These are phyloP conservation scores for Chloroclysta siterata DNA, from an alignment of 2,888 invertebrate species.

Conservation along the genomic window DNA sequence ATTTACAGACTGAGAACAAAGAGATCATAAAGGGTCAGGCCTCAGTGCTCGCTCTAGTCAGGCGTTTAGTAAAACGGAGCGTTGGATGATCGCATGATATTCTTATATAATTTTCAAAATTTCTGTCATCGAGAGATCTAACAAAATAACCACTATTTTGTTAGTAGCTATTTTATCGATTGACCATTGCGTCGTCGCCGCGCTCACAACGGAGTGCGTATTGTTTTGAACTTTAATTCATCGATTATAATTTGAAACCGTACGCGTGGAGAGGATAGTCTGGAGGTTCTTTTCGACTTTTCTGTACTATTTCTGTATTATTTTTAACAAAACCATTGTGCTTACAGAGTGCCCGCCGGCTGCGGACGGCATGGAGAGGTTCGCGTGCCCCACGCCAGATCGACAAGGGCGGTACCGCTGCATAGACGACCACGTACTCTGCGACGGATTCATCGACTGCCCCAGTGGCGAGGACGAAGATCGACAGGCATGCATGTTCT, in stretches of 20 bases:
- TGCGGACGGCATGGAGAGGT: constrained; percentile 96
- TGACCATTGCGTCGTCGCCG: no score
- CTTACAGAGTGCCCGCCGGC: constrained; percentile 95
- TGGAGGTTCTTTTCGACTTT: no score
- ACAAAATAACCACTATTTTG: no score
- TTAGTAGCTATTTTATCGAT: no score
- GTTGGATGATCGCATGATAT: background rate
- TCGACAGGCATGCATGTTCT: constrained; percentile 97
- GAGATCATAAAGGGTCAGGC: background rate
- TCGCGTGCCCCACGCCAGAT: constrained; percentile 97
- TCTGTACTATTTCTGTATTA: background rate
- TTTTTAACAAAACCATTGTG: constrained; percentile 14
- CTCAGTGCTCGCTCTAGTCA: background rate
- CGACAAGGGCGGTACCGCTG: constrained; percentile 96
- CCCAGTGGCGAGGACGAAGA: constrained; percentile 97
- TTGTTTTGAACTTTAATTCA: no score
- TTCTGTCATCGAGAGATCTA: no score
- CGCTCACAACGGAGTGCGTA: no score
- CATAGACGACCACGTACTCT: constrained; percentile 97
- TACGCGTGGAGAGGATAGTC: no score
- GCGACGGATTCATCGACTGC: constrained; percentile 97
- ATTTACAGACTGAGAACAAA: background rate
- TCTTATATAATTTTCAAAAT: no score
- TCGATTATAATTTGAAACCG: background rate
- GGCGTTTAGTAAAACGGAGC: background rate